A percentile compares a stretch with the other conserved stretches of the same genome.
These are phyloP conservation scores for Kobus ellipsiprymnus DNA, from an alignment of 2,113 vertebrate species.

Conservation along the genomic window DNA sequence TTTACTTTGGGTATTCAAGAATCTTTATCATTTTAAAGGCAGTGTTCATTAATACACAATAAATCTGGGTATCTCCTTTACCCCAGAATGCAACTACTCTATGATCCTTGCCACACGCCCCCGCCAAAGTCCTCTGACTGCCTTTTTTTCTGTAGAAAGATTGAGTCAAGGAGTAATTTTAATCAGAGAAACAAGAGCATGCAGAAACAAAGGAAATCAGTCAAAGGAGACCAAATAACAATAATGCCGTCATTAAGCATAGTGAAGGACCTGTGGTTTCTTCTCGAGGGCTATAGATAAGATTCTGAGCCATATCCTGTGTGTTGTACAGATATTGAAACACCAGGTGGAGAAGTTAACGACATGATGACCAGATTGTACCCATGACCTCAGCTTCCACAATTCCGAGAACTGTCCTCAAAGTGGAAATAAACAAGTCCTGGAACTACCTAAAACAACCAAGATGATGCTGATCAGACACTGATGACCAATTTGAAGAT, in stretches of 20 bases:
- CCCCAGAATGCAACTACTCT: not conserved
- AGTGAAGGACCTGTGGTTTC: not conserved
- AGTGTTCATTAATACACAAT: not conserved
- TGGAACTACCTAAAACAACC: not conserved
- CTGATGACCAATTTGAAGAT: not conserved
- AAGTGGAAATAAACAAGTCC: not conserved
- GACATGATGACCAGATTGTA: not conserved
- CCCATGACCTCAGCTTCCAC: not conserved
- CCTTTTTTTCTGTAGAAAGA: not conserved
- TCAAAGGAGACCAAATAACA: not conserved
- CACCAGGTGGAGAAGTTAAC: not conserved
- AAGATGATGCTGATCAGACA: not conserved
- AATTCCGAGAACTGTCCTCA: not conserved
- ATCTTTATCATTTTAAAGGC: not conserved
- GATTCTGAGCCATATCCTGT: not conserved
- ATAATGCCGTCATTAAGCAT: not conserved
- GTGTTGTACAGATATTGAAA: not conserved
- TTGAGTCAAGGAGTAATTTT: not conserved
- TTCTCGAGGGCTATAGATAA: not conserved
- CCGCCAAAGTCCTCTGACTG: not conserved
- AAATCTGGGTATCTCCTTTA: not conserved
- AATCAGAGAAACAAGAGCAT: not conserved
- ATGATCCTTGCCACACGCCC: not conserved
- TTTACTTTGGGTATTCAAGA: not conserved
- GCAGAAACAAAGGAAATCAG: not conserved